Conservation (phyloP, 2,797 vertebrate species). For the Merluccius polli region DNA sequence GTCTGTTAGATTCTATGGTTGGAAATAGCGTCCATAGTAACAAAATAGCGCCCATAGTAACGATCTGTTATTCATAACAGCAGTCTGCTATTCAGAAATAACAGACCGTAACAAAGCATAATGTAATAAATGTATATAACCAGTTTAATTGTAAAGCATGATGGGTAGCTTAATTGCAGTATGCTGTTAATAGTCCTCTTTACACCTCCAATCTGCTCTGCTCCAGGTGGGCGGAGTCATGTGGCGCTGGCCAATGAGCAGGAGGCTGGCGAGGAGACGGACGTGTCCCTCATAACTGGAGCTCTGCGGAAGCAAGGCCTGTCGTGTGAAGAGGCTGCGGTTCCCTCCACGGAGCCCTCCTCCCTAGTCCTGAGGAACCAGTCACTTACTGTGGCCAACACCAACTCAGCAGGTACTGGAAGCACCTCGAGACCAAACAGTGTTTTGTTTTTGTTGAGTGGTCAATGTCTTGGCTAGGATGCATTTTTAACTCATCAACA, state of each 20-base stretch:
- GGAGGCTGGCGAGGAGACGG: conserved; percentile 58
- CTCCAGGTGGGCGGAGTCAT: conserved; percentile 77
- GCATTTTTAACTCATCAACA: not conserved
- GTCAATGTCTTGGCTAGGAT: not conserved
- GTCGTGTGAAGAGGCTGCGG: conserved; percentile 17
- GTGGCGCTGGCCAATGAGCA: conserved; percentile 70
- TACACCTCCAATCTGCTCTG: not conserved
- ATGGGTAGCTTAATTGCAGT: not conserved
- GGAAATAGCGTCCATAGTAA: no score
- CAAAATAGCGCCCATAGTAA: no score
- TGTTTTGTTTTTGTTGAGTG: not conserved
- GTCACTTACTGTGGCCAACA: conserved; percentile 65
- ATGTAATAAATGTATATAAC: not conserved
- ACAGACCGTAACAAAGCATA: no score
- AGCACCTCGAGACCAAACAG: not conserved
- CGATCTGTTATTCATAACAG: no score
- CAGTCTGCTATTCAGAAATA: no score
- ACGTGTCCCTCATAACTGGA: conserved; percentile 90
- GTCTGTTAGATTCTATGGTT: no score
- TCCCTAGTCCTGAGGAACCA: conserved; percentile 73
- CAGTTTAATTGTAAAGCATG: not conserved
- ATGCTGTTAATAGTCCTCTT: not conserved
- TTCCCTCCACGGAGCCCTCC: conserved; percentile 24
- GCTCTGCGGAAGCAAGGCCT: conserved; percentile 67
- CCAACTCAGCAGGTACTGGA: conserved; percentile 72